phyloP scores from a whole-genome alignment of 1,140 invertebrate species.

The Probaryconus sp. region DNA sequence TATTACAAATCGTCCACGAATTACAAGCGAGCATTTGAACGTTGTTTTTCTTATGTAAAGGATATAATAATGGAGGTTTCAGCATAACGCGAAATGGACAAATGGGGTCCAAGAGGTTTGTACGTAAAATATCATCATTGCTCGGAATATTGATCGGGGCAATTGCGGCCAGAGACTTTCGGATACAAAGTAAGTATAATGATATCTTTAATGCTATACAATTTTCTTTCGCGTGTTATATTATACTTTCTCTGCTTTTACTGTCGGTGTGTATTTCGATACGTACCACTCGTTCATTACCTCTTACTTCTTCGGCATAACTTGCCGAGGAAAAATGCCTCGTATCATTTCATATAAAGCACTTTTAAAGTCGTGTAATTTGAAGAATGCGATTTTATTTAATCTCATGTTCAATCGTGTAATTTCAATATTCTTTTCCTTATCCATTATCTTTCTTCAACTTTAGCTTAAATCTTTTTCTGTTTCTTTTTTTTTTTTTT shows the following conservation, averaged over 20 bases:
- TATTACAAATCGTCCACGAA: too few species aligned
- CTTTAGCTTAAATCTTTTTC: too few species aligned
- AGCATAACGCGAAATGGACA: slow-evolving; percentile 38
- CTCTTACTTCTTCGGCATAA: slow-evolving; percentile 24
- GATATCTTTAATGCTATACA: slow-evolving; percentile 57
- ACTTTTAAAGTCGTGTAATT: slow-evolving; percentile 32
- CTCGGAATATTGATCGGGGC: slow-evolving; percentile 54
- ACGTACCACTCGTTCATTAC: slow-evolving; percentile 40
- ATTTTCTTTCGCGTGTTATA: slow-evolving; percentile 55
- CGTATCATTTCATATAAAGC: slow-evolving; percentile 35
- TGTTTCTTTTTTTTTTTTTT: too few species aligned
- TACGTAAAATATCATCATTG: slow-evolving; percentile 56
- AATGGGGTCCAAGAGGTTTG: slow-evolving; percentile 38
- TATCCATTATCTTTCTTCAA: slow-evolving; percentile 13
- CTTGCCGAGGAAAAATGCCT: slow-evolving; percentile 19
- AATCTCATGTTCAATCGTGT: slow-evolving; percentile 19
- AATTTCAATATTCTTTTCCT: slow-evolving; percentile 3
- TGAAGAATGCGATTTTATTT: slow-evolving; percentile 23
- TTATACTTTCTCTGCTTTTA: slow-evolving; percentile 55
- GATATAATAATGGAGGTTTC: slow-evolving; percentile 51
- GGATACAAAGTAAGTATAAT: slow-evolving; percentile 59
- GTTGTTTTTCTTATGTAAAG: slow-evolving; percentile 49
- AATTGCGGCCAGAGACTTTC: slow-evolving; percentile 54
- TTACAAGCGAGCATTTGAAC: slow-evolving; percentile 47
- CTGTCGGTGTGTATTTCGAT: slow-evolving; percentile 39